Base-by-base conservation (phyloP, 2,888 invertebrate genomes). In the Euproctis similis region DNA sequence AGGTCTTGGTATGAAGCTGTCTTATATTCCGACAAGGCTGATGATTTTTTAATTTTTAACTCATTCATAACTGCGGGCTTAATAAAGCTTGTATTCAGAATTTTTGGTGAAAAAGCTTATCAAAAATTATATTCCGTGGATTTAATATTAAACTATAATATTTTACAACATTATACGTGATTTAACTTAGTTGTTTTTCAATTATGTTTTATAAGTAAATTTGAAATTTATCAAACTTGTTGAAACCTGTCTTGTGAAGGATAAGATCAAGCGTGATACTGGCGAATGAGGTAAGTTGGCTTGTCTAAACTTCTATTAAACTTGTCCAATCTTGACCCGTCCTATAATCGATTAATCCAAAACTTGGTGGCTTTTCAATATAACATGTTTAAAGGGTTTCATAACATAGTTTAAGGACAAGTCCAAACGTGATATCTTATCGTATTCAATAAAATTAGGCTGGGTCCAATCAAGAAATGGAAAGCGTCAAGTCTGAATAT, bases 281-380 rank as follows among this genome's bases (percentile, higher is more conserved):
- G 64, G 68, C 61, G 70, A 72, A 73, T 69, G 59, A 59, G 59
- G 36, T 53, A 73, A 74, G 61, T 73, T 73, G 36, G 41, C 36
- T 47, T 37, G 50, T 53, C 57, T 46, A 56, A 62, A 55, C 58
- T 49, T 57, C 59, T 53, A 59, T 62, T 65, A 48, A 74, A 78
- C 64, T 75, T 69, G 53, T 46, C 61, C 67, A 62, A 69, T 68
- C 64, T n/a, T 66, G 56, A 46, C 57, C 68, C 68, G 53, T 59
- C 64, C 44, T 53, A 54, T 59, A 60, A 70, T 71, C 69, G 68
- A 76, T 78, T 75, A 72, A 72, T 70, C 61, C 49, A 33, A 67
- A 73, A 73, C 71, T 76, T 65, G 38, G 52, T 22, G 50, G 53
- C 54, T 56, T 60, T 63, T 59, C 55, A 55, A 61, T 53, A 53